Evolutionary conservation across 2,888 invertebrate species (phyloP).

Genomic region (Shargacucullia verbasci): DNA sequence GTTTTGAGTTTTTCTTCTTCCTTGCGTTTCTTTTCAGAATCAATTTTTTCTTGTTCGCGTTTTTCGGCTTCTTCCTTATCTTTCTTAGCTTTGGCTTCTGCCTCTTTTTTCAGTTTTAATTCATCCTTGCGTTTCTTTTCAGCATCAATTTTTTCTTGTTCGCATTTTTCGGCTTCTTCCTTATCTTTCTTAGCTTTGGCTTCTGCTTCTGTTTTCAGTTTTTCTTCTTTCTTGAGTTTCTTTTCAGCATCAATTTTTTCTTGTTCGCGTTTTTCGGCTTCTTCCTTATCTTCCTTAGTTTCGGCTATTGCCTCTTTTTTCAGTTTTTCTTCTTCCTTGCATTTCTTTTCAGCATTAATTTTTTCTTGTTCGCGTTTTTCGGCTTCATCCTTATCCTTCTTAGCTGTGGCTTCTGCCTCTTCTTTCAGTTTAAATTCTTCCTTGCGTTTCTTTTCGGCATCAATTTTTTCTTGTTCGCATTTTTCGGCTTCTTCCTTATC

Average conservation of each 20-base stretch:
- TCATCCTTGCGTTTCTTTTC: conserved; percentile 5
- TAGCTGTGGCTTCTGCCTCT: not conserved
- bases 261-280: not conserved
- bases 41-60: not conserved
- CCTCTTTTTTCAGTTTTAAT: not conserved
- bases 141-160: not conserved
- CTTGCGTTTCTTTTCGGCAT: too few relatives aligned
- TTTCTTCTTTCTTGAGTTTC: too few relatives aligned
- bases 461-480: too few relatives aligned
- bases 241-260: not conserved
- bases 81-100: not conserved
- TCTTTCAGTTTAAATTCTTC: not conserved
- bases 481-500: conserved; percentile 8
- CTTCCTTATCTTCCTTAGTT: conserved; percentile 22
- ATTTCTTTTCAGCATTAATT: not conserved
- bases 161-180: conserved; percentile 1
- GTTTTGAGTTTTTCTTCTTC: not conserved
- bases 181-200: not conserved
- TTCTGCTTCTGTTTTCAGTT: too few relatives aligned
- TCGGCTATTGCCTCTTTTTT: conserved; percentile 1
- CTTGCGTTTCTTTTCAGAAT: not conserved
- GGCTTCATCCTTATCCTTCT: not conserved
- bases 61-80: not conserved
- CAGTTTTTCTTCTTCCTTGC: not conserved
- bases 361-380: not conserved